Evolutionary conservation across 2,888 invertebrate genomes (phyloP), one percentile per base, ranked within the genome.

Genomic region (Pollenia amentaria): DNA sequence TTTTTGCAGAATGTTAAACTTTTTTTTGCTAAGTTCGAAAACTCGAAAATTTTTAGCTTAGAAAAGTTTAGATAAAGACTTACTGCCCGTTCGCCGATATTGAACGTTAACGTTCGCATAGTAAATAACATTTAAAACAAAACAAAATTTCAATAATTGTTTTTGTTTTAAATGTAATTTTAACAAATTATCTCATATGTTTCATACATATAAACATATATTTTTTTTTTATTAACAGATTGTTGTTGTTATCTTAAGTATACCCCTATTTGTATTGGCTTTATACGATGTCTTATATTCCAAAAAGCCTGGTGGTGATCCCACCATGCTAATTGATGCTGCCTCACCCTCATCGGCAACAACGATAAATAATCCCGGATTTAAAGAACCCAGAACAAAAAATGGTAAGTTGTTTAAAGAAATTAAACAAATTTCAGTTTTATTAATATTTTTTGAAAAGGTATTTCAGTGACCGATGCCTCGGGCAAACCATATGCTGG

Each of bases 321-420:
- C 97, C 0, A 97, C 97, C 55, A 93, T 94, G 89, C 94, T 94
- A 81, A 92, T 94, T 87, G 94, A 95, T 88, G 91, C 91, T 48
- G 93, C 95, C 42, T 94, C 94, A 46, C 94, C 94, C 3, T 93
- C 94, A 2, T 95, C 95, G 84, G 95, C 95, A 29, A 96, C 96
- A 57, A 97, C 97, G 51, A 97, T 96, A 92, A 97, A 97, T 90
- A 97, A 97, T 94, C 97, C 97, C 7, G 97, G 97, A 48, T 97
- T 96, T 92, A 95, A 97, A 92, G 97, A 97, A 88, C 94, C 95
- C 93, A 93, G 95, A 94, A 95, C 92, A 70, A 91, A 91, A 88
- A 93, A 93, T 84, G 93, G 92, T 91, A 87, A 57, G 60, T 69
- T 42, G 9, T 21, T 40, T 51, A 11, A 14, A 62, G 55, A 3